phyloP scores from a whole-genome alignment of 2,113 vertebrate species.

The Saguinus midas region DNA sequence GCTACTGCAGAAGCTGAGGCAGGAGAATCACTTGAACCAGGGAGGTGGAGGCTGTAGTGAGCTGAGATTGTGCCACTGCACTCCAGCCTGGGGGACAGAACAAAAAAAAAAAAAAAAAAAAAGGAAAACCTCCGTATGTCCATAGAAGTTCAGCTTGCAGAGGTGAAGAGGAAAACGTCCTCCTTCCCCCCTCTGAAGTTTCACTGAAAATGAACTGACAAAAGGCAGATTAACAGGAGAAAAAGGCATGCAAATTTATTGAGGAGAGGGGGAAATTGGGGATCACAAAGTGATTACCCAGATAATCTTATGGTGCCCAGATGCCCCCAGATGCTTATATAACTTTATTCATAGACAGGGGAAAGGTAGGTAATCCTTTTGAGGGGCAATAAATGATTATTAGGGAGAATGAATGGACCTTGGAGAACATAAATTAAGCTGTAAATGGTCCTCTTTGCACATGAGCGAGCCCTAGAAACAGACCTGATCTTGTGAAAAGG shows the following conservation, averaged over 20 bases:
- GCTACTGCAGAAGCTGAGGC: too few relatives aligned
- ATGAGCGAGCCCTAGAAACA: too few relatives aligned
- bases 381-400: neutral
- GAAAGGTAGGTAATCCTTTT: neutral
- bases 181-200: neutral
- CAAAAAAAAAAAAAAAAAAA: neutral
- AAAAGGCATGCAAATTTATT: neutral
- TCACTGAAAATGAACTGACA: neutral
- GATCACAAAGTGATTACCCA: neutral
- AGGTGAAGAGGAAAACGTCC: neutral
- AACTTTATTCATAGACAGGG: neutral
- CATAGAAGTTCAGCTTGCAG: neutral
- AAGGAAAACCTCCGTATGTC: neutral
- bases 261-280: neutral
- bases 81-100: too few relatives aligned
- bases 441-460: too few relatives aligned
- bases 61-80: too few relatives aligned
- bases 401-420: neutral
- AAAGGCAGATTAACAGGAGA: neutral
- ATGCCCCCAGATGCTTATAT: neutral
- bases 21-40: too few relatives aligned
- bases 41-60: too few relatives aligned
- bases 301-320: neutral
- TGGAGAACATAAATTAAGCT: too few relatives aligned
- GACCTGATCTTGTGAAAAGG: too few relatives aligned